Evolutionary conservation across 2,888 invertebrate species (phyloP), one percentile per base, ranked within the genome.

Genomic region (Agrilus biguttatus): DNA sequence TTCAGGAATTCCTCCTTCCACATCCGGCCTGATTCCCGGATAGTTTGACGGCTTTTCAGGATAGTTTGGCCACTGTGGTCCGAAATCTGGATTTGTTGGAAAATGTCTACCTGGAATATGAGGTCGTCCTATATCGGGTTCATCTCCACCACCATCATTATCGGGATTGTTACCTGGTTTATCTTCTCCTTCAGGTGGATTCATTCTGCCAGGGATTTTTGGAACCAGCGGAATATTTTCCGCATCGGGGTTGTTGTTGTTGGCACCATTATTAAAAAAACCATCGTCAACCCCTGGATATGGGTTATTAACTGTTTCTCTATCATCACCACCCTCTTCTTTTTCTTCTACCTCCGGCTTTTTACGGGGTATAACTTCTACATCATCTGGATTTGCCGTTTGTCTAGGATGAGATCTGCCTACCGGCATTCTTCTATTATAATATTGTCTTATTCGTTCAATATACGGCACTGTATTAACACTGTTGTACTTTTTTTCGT

Each of bases 281-380:
- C 79, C 80, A 55, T 81, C 81, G 47, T 83, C 81, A 37, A 80
- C 72, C 23, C 80, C 80, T 14, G 72, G 71, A 51, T 66, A 67
- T 1, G 69, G 66, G 5, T 60, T 61, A 21, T 66, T 62, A 39
- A 59, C 59, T 8, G 66, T 62, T 38, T 57, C 66, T 49, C 56
- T 53, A 12, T 52, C 51, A 14, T 59, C 59, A 21, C 57, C 49
- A 8, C 69, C 70, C 54, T 77, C 77, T 5, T 73, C 69, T 33
- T n/a, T n/a, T n/a, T 71, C 74, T 43, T 78, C 77, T 36, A 72
- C 62, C 56, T 46, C 46, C 8, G 50, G 43, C n/a, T 33, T 21
- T 8, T 41, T 32, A 36, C 37, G 46, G 10, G 47, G 47, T 33
- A 44, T 42, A 19, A 36, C 19, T 17, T 45, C 45, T 19, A 28